Evolutionary conservation across 23 tunicate species (phyloP), one percentile per base, ranked within the genome.

Genomic region (Botrylloides violaceus): DNA sequence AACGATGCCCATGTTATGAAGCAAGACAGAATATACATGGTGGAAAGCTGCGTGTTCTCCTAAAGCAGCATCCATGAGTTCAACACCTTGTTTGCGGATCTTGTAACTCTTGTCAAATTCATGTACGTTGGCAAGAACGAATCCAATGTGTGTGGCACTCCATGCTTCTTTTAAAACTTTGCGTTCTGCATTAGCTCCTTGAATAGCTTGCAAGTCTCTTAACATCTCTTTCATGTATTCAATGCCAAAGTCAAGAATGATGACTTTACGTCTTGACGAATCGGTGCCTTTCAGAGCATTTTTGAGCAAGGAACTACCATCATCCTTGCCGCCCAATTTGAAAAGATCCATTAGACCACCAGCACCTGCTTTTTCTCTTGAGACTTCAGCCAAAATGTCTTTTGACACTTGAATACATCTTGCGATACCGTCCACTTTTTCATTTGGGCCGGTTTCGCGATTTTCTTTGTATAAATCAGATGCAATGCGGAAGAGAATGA

Each of bases 221-320:
- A 58, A 29, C 62, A 58, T 58, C 26, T 58, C 62, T 4, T 23
- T 58, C 62, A 58, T 58, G 12, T 58, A 58, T 23, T 58, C 62
- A 58, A 58, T 29, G 62, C 62, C 62, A 9, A 58, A 58, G 12
- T 58, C 62, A 23, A 58, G 26, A 4, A 28, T 29, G 26, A 58
- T 58, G 12, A 58, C 12, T 58, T 9, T 28, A 9, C 3, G 5
- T 4, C 62, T 28, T 4, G 62, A 23, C 62, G 12, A 5, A 58
- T 58, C 62, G 23, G 5, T 4, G 12, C 12, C n/a, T n/a, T n/a
- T n/a, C n/a, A n/a, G n/a, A n/a, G n/a, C n/a, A n/a, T n/a, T n/a
- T n/a, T n/a, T n/a, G n/a, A n/a, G n/a, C n/a, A n/a, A n/a, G n/a
- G n/a, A n/a, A n/a, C n/a, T n/a, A n/a, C n/a, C n/a, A n/a, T n/a